phyloP scores from a whole-genome alignment of 2,797 vertebrate species.

The Gymnoscopelus microlampas region DNA sequence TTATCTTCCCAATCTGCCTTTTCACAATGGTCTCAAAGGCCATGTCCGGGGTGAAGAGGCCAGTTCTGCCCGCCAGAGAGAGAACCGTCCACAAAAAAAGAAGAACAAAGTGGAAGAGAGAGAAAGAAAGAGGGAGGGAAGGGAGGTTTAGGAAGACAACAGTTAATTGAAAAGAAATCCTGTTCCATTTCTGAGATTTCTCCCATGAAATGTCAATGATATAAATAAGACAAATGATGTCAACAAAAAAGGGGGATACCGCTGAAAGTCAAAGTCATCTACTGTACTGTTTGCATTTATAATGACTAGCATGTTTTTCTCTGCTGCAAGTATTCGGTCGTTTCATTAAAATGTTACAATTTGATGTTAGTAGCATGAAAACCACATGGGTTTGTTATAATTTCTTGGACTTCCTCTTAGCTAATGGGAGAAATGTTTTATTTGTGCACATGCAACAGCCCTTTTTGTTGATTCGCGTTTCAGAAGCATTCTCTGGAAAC shows the following conservation, averaged over 20 bases:
- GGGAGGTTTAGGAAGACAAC: constrained; percentile 72
- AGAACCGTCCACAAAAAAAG: constrained; percentile 62
- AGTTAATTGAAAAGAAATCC: constrained; percentile 72
- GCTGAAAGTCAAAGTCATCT: too few relatives aligned
- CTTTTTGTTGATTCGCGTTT: too few relatives aligned
- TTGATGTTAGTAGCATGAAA: too few relatives aligned
- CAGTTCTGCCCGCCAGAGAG: constrained; percentile 90
- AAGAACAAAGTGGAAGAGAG: not conserved
- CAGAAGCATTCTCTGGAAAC: too few relatives aligned
- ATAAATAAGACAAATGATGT: too few relatives aligned
- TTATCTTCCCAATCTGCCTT: constrained; percentile 99
- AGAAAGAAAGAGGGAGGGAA: constrained; percentile 38
- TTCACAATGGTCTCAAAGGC: constrained; percentile 99
- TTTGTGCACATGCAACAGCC: not conserved
- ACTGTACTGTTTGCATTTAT: too few relatives aligned
- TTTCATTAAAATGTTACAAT: not conserved
- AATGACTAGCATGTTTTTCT: too few relatives aligned
- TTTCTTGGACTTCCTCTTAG: not conserved
- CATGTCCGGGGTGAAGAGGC: constrained; percentile 99
- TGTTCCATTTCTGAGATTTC: not conserved
- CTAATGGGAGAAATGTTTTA: not conserved
- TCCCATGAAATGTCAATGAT: too few relatives aligned
- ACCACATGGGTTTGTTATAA: too few relatives aligned
- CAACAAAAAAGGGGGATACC: too few relatives aligned
- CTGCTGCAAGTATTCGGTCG: too few relatives aligned